Conservation (phyloP, 2,113 vertebrate species). For the Peromyscus californicus region DNA sequence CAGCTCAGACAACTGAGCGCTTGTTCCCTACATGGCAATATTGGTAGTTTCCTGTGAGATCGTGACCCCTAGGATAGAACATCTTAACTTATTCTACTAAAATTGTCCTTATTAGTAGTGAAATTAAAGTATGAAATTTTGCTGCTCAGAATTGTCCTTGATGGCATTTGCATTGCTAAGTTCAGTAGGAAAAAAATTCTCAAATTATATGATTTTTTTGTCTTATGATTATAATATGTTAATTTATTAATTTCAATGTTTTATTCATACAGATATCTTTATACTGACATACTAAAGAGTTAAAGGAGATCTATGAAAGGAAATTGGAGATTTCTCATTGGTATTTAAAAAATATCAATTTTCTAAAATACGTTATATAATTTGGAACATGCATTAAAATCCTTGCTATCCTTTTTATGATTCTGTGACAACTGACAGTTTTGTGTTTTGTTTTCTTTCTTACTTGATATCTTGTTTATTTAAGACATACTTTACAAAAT, state of each 20-base stretch:
- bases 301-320: neutral
- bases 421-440: neutral
- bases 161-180: neutral
- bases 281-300: neutral
- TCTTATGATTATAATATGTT: neutral
- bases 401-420: neutral
- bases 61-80: neutral
- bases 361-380: neutral
- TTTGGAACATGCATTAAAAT: neutral
- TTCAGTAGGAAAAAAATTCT: neutral
- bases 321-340: neutral
- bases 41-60: too few species aligned
- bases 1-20: fast-evolving
- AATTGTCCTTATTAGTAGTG: neutral
- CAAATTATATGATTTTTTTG: neutral
- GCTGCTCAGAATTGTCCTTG: neutral
- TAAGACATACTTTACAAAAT: neutral
- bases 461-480: neutral
- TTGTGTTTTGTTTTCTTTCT: neutral
- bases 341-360: neutral
- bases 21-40: neutral
- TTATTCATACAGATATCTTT: neutral
- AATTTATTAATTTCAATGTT: neutral
- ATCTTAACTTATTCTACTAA: neutral
- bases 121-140: neutral